Evolutionary conservation across 2,113 vertebrate species (phyloP).

Genomic region (Phylloscopus whistleri): DNA sequence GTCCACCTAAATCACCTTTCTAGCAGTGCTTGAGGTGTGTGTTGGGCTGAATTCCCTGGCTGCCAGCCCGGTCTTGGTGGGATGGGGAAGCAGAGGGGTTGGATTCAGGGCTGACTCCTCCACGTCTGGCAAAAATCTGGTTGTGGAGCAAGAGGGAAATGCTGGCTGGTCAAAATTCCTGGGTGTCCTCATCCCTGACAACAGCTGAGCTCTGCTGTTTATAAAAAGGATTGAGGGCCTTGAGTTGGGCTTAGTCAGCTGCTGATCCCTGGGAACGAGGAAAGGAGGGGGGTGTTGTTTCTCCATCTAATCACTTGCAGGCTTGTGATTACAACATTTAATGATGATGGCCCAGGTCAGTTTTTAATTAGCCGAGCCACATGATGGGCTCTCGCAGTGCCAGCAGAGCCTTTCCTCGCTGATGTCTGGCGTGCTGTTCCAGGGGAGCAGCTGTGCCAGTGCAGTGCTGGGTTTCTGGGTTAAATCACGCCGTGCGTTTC

Average conservation of each 20-base stretch:
- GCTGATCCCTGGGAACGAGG: not conserved
- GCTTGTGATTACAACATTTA: slow-evolving; percentile 61
- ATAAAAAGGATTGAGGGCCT: not conserved
- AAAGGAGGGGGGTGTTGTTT: not conserved
- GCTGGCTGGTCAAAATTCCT: not conserved
- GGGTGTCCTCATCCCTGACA: not conserved
- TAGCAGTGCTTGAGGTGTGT: not conserved
- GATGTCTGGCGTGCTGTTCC: slow-evolving; percentile 15
- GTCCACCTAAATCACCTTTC: not conserved
- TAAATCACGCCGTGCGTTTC: not conserved
- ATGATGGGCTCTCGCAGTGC: slow-evolving; percentile 3
- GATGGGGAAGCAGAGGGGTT: not conserved
- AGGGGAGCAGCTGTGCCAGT: slow-evolving; percentile 31
- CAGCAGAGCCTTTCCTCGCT: slow-evolving; percentile 22
- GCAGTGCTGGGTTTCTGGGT: slow-evolving; percentile 10
- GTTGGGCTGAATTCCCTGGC: not conserved
- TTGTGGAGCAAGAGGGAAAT: not conserved
- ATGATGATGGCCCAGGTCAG: slow-evolving; percentile 38
- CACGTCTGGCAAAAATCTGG: not conserved
- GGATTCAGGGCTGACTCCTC: not conserved
- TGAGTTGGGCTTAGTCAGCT: not conserved
- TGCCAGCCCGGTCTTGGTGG: not conserved
- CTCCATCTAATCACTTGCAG: slow-evolving; percentile 53
- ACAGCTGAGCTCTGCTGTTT: not conserved
- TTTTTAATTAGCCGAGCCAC: slow-evolving; percentile 63